These are phyloP conservation scores for Remorina albescens DNA, from an alignment of 2,797 vertebrate species.

Conservation along the genomic window DNA sequence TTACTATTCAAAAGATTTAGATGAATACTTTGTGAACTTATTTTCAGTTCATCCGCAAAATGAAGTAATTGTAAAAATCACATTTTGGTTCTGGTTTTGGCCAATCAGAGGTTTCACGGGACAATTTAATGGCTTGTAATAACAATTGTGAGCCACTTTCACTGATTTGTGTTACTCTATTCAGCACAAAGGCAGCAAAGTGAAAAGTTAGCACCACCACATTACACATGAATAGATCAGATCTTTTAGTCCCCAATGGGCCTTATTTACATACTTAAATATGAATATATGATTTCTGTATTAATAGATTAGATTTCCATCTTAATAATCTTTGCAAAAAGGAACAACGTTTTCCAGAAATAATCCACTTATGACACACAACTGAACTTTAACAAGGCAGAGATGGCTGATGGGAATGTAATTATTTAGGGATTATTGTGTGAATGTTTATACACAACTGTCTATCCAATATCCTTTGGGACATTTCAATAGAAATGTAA, in stretches of 20 bases:
- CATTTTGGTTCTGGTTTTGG: conserved; percentile 1
- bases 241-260: background rate
- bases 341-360: background rate
- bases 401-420: too few relatives aligned
- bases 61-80: background rate
- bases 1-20: conserved; percentile 22
- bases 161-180: background rate
- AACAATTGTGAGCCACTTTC: background rate
- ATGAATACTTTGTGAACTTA: background rate
- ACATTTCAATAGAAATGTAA: background rate
- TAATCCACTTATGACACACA: background rate
- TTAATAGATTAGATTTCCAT: background rate
- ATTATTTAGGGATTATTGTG: too few relatives aligned
- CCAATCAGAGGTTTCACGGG: background rate
- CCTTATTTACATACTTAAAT: background rate
- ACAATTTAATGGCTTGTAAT: background rate
- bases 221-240: background rate
- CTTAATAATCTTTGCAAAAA: too few relatives aligned
- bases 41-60: conserved; percentile 24
- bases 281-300: background rate
- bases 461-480: background rate
- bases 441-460: too few relatives aligned
- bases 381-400: too few relatives aligned
- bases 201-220: background rate
- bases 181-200: background rate